Evolutionary conservation across 1,140 invertebrate genomes (phyloP).

Genomic region (Drosophila sp.): DNA sequence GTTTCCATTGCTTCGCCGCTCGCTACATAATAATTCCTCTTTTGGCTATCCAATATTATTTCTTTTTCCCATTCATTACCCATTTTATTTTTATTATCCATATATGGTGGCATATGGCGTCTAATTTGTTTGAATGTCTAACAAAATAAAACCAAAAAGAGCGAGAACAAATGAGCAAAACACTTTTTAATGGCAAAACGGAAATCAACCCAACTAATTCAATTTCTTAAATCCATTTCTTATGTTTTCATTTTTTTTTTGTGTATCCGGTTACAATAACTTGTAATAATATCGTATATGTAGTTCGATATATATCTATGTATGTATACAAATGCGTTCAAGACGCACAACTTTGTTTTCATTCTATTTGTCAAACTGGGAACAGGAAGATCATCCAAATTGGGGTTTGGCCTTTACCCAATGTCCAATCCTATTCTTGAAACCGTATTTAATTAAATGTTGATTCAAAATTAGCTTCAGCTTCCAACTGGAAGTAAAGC

Average conservation of each 20-base stretch:
- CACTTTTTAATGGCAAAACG: slow-evolving; percentile 65
- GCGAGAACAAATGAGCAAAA: slow-evolving; percentile 48
- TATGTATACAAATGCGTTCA: slow-evolving; percentile 8
- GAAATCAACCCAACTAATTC: slow-evolving; percentile 63
- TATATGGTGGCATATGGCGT: slow-evolving; percentile 74
- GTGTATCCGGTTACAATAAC: slow-evolving; percentile 4
- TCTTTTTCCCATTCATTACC: slow-evolving; percentile 43
- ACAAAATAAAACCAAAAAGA: slow-evolving; percentile 60
- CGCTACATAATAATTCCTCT: slow-evolving; percentile 67
- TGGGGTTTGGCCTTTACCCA: no score
- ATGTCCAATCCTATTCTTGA: no score
- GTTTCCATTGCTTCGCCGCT: slow-evolving; percentile 55
- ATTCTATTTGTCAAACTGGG: background rate
- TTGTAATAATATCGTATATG: slow-evolving; percentile 25
- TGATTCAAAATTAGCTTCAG: no score
- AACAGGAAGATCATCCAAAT: background rate
- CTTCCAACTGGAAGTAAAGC: no score
- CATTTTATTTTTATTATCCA: slow-evolving; percentile 57
- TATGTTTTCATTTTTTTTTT: slow-evolving; percentile 16
- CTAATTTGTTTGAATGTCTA: slow-evolving; percentile 81
- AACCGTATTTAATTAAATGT: no score
- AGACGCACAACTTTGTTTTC: slow-evolving; percentile 5
- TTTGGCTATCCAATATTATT: slow-evolving; percentile 59
- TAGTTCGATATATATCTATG: slow-evolving; percentile 11
- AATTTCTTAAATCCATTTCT: slow-evolving; percentile 31